Evolutionary conservation across 2,797 vertebrate species (phyloP), one percentile per base, ranked within the genome.

Genomic region (Brotogeris chrysoptera): DNA sequence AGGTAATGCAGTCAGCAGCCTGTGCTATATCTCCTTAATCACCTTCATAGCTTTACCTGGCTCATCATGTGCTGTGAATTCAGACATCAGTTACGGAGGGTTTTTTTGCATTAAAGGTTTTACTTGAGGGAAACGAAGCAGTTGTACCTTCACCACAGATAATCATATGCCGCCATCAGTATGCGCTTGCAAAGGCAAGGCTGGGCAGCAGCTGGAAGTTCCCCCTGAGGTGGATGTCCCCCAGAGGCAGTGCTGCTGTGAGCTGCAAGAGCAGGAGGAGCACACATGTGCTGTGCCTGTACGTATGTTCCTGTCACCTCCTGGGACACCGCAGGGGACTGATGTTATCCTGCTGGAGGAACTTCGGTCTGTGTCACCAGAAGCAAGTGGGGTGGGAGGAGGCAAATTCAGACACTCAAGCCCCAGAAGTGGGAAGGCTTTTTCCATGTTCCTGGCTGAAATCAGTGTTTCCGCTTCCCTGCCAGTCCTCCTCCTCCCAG

Each of bases 11-110:
- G 63, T 30, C 88, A 65, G 71, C 71, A 88, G 64, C 57, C 68
- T 90, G 91, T 64, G 46, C 80, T 92, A 90, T 74, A 82, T 82
- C 68, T 82, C 68, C 73, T 70, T 78, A 38, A 68, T 92, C 80
- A 84, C 28, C 53, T 92, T 46, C 18, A 10, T 11, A 43, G 38
- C 59, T 70, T 90, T 49, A 27, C 82, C 73, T 88, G 50, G 71
- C 70, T 66, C 1, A 2, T 64, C 65, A 49, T 20, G 23, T 52
- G 60, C 79, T 86, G 69, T 0, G 0, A 70, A 66, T 59, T 70
- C 73, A 73, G 79, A 34, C 18, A 7, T 70, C 43, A 64, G 36
- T 79, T 91, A 72, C 0, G 0, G 36, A 25, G 39, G 49, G 12
- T 28, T 32, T 41, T 69, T 49, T 78, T 43, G 8, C 39, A 73